A percentile compares a stretch with the other conserved stretches of the same genome.
phyloP scores from a whole-genome alignment of 2,113 vertebrate species.

The Scomber scombrus region DNA sequence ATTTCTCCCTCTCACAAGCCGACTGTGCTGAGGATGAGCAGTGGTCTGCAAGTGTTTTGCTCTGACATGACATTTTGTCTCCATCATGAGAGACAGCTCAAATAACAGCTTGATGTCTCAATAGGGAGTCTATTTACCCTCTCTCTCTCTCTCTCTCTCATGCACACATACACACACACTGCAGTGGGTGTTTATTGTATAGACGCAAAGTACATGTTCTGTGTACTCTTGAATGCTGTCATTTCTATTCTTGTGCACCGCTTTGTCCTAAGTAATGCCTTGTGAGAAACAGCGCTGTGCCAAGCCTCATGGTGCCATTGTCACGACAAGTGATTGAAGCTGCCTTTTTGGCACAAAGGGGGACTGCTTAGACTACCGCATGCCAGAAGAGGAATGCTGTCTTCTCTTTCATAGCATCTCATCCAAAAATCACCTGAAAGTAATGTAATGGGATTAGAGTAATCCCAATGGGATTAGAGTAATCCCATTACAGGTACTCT shows the following conservation, averaged over 20 bases:
- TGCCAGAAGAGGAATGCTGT: neutral
- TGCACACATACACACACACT: neutral
- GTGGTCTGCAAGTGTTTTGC: slow-evolving; percentile 33
- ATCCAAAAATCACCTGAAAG: neutral
- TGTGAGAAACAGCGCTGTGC: slow-evolving; percentile 15
- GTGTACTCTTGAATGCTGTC: slow-evolving; percentile 16
- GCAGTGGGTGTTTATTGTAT: slow-evolving; percentile 33
- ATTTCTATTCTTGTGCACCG: slow-evolving; percentile 20
- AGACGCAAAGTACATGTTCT: slow-evolving; percentile 14
- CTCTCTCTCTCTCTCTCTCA: neutral
- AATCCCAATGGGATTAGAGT: neutral
- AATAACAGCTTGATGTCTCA: slow-evolving; percentile 58
- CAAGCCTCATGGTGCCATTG: slow-evolving; percentile 3
- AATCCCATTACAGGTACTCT: neutral
- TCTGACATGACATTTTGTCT: slow-evolving; percentile 61
- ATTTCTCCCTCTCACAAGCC: slow-evolving; percentile 7
- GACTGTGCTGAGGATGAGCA: slow-evolving; percentile 30
- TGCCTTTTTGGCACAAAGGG: slow-evolving; percentile 5
- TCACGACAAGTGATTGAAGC: slow-evolving; percentile 28
- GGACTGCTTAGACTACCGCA: neutral
- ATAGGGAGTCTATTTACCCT: slow-evolving; percentile 35
- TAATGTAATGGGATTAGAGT: neutral
- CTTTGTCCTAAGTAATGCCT: slow-evolving; percentile 38
- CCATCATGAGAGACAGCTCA: slow-evolving; percentile 29
- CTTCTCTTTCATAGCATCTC: neutral